Conservation (phyloP, 1,140 invertebrate species). For the Chironomus striatipennis region DNA sequence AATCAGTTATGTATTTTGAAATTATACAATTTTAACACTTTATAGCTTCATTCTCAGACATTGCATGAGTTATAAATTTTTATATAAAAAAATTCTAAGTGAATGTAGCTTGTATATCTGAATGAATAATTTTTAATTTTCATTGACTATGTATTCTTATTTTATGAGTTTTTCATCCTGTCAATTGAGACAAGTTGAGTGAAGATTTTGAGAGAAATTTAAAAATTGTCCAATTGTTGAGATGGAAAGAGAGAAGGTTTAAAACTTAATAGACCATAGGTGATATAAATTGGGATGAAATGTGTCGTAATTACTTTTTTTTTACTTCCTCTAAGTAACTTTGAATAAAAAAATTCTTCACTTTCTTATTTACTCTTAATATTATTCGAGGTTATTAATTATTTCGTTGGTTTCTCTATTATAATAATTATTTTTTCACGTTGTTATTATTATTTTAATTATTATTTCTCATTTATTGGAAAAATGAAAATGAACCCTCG, state of each 20-base stretch:
- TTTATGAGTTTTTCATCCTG: too few relatives aligned
- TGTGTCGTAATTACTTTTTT: background rate
- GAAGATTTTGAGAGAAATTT: too few relatives aligned
- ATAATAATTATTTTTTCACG: too few relatives aligned
- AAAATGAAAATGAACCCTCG: constrained; percentile 1
- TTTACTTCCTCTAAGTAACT: background rate
- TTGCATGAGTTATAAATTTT: too few relatives aligned
- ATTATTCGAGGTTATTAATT: constrained; percentile 6
- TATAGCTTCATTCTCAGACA: too few relatives aligned
- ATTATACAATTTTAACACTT: too few relatives aligned
- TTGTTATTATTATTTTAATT: background rate
- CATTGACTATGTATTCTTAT: too few relatives aligned
- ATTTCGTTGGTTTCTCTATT: constrained; percentile 5
- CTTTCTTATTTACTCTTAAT: background rate
- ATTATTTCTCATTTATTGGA: constrained; percentile 8
- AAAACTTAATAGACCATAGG: background rate
- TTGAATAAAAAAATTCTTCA: background rate
- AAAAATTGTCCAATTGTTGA: background rate
- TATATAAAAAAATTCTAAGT: too few relatives aligned
- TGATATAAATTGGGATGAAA: background rate
- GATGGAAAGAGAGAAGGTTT: background rate
- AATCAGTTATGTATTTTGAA: too few relatives aligned
- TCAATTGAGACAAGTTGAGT: too few relatives aligned
- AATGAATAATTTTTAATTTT: too few relatives aligned
- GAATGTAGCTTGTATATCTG: too few relatives aligned